A percentile compares a stretch with the other conserved stretches of the same genome.
These are phyloP conservation scores for Pelmatolapia mariae DNA, from an alignment of 2,113 vertebrate species.

Conservation along the genomic window DNA sequence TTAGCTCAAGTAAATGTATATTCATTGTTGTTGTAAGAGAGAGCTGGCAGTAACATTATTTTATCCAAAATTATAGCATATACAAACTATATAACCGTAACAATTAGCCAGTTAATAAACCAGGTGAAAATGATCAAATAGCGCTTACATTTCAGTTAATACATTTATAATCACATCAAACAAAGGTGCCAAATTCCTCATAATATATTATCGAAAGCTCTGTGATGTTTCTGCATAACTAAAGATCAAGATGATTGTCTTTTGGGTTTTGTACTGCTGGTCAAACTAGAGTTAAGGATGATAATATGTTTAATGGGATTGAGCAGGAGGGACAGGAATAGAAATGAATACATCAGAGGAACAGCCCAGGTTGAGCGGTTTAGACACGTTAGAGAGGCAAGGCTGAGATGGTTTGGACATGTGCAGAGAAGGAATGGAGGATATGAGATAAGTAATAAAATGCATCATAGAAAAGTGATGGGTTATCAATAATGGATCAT, in stretches of 20 bases:
- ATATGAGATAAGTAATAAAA: neutral
- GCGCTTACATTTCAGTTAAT: rapidly evolving
- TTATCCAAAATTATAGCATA: neutral
- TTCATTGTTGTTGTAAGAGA: rapidly evolving
- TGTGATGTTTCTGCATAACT: neutral
- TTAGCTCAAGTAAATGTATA: neutral
- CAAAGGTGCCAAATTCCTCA: neutral
- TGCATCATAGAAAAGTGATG: neutral
- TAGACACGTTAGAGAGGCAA: neutral
- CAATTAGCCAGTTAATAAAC: neutral
- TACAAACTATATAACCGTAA: neutral
- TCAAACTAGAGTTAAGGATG: neutral
- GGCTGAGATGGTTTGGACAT: neutral
- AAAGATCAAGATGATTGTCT: neutral
- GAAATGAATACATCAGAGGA: neutral
- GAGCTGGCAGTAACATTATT: neutral
- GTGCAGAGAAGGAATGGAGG: neutral
- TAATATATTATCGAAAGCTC: neutral
- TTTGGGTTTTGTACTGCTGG: neutral
- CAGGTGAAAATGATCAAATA: neutral
- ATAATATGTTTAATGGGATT: neutral
- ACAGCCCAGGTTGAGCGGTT: neutral
- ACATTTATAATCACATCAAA: neutral
- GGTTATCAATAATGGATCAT: neutral
- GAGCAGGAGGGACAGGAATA: neutral